Percentiles rank a stretch among this genome's conserved stretches.
Conservation (phyloP, 2,797 vertebrate genomes). For the Schizopygopsis malacanthus region DNA sequence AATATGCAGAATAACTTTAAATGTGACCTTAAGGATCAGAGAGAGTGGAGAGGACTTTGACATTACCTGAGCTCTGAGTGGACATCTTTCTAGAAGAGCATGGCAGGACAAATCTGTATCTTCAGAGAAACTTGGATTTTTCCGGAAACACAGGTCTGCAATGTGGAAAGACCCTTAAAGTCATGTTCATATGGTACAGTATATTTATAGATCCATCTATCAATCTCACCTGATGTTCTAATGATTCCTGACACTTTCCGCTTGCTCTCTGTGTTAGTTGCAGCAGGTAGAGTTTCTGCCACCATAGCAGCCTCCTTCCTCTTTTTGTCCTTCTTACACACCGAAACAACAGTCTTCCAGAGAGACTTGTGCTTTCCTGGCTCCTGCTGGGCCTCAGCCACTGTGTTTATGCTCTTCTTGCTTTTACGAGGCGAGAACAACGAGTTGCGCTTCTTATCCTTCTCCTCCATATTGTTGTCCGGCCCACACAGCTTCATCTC, state of each 20-base stretch:
- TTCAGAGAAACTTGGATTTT: slow-evolving; percentile 83
- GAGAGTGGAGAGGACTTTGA: neutral
- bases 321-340: slow-evolving; percentile 86
- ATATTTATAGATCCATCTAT: neutral
- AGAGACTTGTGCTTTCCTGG: slow-evolving; percentile 81
- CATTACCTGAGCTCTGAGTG: slow-evolving; percentile 85
- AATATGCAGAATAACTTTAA: neutral
- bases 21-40: neutral
- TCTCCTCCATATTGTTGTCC: slow-evolving; percentile 70
- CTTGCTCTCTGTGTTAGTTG: slow-evolving; percentile 73
- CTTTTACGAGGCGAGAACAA: slow-evolving; percentile 86
- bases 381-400: slow-evolving; percentile 71
- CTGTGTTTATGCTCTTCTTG: slow-evolving; percentile 58
- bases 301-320: slow-evolving; percentile 78
- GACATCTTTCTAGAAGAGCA: slow-evolving; percentile 84
- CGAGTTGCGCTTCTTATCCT: slow-evolving; percentile 83
- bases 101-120: slow-evolving; percentile 88
- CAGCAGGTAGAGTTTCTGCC: slow-evolving; percentile 78
- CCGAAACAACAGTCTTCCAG: slow-evolving; percentile 87
- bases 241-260: slow-evolving; percentile 68
- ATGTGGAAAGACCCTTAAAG: slow-evolving; percentile 11
- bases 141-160: slow-evolving; percentile 81
- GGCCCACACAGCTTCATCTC: slow-evolving; percentile 78
- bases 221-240: slow-evolving; percentile 78
- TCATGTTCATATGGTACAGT: neutral